Conservation (phyloP, 1,140 invertebrate genomes). For the Sinella curviseta region DNA sequence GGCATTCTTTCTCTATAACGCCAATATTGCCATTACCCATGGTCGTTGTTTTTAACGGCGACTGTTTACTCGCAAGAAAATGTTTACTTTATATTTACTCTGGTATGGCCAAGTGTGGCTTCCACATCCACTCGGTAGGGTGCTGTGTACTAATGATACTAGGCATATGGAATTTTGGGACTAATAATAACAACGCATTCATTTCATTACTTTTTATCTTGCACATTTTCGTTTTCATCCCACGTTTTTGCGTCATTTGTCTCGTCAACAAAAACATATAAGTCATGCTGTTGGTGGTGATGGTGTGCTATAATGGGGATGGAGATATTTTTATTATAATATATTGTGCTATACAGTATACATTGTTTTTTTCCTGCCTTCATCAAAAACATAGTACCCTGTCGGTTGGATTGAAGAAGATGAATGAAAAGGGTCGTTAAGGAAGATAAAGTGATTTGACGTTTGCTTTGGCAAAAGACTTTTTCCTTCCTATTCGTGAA, state of each 20-base stretch:
- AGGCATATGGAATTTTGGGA: neutral
- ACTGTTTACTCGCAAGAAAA: no score
- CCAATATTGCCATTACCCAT: no score
- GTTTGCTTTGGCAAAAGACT: neutral
- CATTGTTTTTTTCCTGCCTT: neutral
- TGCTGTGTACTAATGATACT: neutral
- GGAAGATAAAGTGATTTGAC: slow-evolving; percentile 26
- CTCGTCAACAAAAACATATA: neutral
- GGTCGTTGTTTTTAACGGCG: no score
- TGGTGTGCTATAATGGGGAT: no score
- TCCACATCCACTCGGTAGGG: no score
- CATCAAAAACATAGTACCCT: neutral
- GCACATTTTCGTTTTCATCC: neutral
- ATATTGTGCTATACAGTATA: no score
- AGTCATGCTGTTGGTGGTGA: neutral
- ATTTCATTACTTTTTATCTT: neutral
- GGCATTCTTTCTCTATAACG: no score
- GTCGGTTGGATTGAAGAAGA: neutral
- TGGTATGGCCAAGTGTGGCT: no score
- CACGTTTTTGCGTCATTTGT: slow-evolving; percentile 17
- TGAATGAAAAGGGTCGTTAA: slow-evolving; percentile 23
- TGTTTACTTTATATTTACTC: no score
- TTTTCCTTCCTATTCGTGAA: no score
- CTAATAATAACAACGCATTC: slow-evolving; percentile 2
- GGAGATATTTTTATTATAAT: neutral